These are phyloP conservation scores for Desmophyllum pertusum DNA, from an alignment of 92 coral and sea anemone genomes.

Conservation along the genomic window DNA sequence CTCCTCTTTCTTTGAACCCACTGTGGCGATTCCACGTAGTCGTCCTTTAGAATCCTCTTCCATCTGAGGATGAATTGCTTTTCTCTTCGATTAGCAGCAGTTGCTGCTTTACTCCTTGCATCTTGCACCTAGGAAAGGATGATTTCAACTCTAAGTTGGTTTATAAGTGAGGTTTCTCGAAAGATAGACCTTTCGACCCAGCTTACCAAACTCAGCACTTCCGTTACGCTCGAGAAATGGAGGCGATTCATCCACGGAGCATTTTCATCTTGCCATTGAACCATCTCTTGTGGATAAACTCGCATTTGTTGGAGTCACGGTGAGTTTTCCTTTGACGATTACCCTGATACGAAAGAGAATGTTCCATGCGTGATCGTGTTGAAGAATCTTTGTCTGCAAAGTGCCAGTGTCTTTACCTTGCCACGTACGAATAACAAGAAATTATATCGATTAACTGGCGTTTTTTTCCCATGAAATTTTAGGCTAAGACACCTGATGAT, in stretches of 20 bases:
- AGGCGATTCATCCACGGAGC: constrained; percentile 75
- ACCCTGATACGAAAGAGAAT: neutral
- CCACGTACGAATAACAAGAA: constrained; percentile 26
- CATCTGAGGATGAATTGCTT: constrained; percentile 93
- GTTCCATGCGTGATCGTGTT: constrained; percentile 19
- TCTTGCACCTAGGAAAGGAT: constrained; percentile 63
- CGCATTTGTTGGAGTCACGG: constrained; percentile 84
- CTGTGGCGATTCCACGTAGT: constrained; percentile 94
- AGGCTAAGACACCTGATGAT: constrained; percentile 85
- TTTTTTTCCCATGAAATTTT: neutral
- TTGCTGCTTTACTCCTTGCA: constrained; percentile 74
- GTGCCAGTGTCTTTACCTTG: neutral
- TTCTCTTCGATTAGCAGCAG: constrained; percentile 58
- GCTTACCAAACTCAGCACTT: constrained; percentile 80
- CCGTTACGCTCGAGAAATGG: constrained; percentile 86
- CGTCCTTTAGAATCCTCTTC: constrained; percentile 80
- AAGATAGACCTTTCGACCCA: constrained; percentile 95
- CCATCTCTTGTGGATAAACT: constrained; percentile 88
- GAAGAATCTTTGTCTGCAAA: constrained; percentile 24
- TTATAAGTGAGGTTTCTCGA: constrained; percentile 86
- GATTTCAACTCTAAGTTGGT: constrained; percentile 75
- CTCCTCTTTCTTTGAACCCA: constrained; percentile 69
- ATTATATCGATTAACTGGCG: neutral
- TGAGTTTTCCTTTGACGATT: constrained; percentile 44
- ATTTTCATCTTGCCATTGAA: constrained; percentile 80